Evolutionary conservation across 2,797 vertebrate genomes (phyloP).

Genomic region (Dallia pectoralis): DNA sequence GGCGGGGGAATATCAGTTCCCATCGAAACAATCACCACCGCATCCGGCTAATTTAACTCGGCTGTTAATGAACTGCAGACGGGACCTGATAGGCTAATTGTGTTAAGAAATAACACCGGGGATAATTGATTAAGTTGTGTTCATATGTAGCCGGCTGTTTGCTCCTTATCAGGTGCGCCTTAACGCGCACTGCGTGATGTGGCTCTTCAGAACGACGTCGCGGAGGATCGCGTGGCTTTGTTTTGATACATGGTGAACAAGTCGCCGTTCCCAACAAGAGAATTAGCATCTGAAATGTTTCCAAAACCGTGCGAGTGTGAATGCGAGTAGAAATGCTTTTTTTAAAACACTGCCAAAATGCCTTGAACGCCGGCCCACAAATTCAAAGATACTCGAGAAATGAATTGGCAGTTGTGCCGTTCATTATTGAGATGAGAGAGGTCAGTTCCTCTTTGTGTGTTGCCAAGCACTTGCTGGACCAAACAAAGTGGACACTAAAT

Average conservation of each 20-base stretch:
- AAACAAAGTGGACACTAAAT: neutral
- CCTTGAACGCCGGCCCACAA: neutral
- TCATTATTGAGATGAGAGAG: neutral
- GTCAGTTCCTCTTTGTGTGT: neutral
- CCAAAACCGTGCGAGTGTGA: neutral
- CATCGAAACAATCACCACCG: neutral
- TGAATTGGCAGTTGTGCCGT: neutral
- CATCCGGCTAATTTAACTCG: neutral
- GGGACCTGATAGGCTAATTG: neutral
- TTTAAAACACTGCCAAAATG: neutral
- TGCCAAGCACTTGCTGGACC: neutral
- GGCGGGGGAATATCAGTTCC: neutral
- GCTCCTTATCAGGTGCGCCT: neutral
- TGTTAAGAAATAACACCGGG: neutral
- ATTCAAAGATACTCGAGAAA: neutral
- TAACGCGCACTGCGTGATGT: neutral
- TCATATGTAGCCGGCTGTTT: neutral
- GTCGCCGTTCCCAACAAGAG: neutral
- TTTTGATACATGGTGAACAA: neutral
- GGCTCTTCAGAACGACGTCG: neutral
- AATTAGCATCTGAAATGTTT: neutral
- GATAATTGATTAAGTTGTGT: neutral
- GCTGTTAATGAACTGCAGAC: neutral
- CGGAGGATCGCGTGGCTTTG: neutral
- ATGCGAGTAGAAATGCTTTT: neutral